phyloP scores from a whole-genome alignment of 2,113 vertebrate genomes.

The Oryzias javanicus region DNA sequence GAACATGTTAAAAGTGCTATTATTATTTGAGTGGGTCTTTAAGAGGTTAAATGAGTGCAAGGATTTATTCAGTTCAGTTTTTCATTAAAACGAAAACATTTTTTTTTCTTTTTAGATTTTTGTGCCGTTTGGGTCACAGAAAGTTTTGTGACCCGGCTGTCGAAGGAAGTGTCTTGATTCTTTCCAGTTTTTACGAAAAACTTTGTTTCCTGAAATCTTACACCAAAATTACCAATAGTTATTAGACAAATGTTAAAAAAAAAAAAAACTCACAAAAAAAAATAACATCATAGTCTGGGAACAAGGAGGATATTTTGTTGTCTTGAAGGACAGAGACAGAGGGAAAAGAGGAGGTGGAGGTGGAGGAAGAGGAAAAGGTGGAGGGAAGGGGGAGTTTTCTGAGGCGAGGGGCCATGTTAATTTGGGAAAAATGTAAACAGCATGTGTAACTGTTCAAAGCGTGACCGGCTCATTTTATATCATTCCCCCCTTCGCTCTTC shows the following conservation, averaged over 20 bases:
- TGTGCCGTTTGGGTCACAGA: too few relatives aligned
- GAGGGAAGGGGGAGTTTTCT: conserved; percentile 67
- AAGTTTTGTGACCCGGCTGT: too few relatives aligned
- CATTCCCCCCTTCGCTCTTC: conserved; percentile 68
- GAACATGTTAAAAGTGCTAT: too few relatives aligned
- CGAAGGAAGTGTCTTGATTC: too few relatives aligned
- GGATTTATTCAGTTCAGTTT: too few relatives aligned
- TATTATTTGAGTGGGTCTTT: too few relatives aligned
- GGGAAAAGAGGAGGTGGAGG: conserved; percentile 39
- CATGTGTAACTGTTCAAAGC: conserved; percentile 87
- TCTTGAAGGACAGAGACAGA: conserved; percentile 40
- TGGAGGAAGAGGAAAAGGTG: conserved; percentile 41
- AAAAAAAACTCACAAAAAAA: background rate
- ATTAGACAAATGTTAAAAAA: background rate
- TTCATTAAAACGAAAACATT: too few relatives aligned
- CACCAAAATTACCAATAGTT: background rate
- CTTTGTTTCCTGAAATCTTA: too few relatives aligned
- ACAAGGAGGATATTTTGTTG: conserved; percentile 41
- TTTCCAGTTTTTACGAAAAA: too few relatives aligned
- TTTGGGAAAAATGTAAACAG: conserved; percentile 88
- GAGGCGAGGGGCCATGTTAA: conserved; percentile 84
- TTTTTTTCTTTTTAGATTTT: too few relatives aligned
- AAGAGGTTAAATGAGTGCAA: too few relatives aligned
- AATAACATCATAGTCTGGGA: conserved; percentile 17
- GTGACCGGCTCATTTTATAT: conserved; percentile 86